phyloP scores from a whole-genome alignment of 2,113 vertebrate genomes.

The Cyanoramphus novaezelandiae region DNA sequence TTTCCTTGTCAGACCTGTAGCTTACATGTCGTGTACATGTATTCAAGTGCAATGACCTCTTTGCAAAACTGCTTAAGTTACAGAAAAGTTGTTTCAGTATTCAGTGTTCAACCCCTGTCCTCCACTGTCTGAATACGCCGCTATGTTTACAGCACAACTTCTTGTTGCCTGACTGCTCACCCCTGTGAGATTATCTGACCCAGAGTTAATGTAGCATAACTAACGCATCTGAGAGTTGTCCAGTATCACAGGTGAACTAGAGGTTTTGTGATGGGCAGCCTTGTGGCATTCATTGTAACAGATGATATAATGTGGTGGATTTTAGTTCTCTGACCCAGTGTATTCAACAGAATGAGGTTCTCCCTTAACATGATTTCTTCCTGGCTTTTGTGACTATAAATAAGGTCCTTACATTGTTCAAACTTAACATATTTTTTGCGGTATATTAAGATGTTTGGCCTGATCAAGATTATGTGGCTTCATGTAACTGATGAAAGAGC shows the following conservation, averaged over 20 bases:
- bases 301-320: neutral
- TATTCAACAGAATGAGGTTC: neutral
- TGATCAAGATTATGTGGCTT: conserved; percentile 26
- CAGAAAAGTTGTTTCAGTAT: neutral
- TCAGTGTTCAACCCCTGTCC: neutral
- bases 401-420: neutral
- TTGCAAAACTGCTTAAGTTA: neutral
- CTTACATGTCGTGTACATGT: fast-evolving
- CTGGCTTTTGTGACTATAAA: neutral
- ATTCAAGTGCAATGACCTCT: neutral
- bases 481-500: conserved; percentile 37
- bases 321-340: neutral
- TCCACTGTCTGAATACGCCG: neutral
- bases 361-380: neutral
- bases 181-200: neutral
- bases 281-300: neutral
- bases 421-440: neutral
- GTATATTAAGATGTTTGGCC: conserved; percentile 38
- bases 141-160: neutral
- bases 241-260: neutral
- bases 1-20: neutral
- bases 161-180: neutral
- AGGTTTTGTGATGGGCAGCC: neutral
- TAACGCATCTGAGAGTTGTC: fast-evolving
- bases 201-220: neutral